Evolutionary conservation across 1,140 invertebrate genomes (phyloP), one percentile per base, ranked within the genome.

Genomic region (Ceratosolen fusciceps): DNA sequence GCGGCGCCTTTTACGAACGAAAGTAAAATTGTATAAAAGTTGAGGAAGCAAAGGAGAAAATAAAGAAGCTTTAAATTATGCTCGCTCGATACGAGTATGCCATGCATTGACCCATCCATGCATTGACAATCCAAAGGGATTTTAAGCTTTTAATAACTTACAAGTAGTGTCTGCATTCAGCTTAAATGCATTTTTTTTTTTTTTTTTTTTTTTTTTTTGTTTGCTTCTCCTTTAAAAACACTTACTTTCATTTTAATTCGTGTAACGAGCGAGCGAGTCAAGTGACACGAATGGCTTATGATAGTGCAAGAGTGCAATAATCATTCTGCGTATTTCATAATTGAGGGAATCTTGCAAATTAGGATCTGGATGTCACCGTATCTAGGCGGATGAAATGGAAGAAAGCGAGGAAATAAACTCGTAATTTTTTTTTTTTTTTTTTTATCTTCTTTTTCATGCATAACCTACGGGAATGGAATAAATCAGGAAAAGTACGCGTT

Each of bases 401-500:
- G 47, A 67, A 34, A 76, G 16, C n/a, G 34, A 26, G 24, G 21
- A 29, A 68, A 70, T 14, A 43, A 1, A 58, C n/a, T 39, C 12
- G 43, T 77, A 77, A 77, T 70, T 77, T 70, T n/a, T n/a, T n/a
- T n/a, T n/a, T n/a, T n/a, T n/a, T n/a, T n/a, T n/a, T n/a, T n/a
- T n/a, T n/a, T n/a, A n/a, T n/a, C n/a, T n/a, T n/a, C n/a, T n/a
- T n/a, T n/a, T 43, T 68, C 16, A 43, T 52, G 7, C 43, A 39
- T n/a, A 72, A 47, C 24, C 12, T 14, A 43, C 39, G 31, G 52
- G 60, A 71, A 26, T 2, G 14, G 29, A 43, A 77, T 71, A 77
- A 77, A 77, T 77, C 75, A 60, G 47, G 67, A 34, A 58, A 47
- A 71, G 37, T 67, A 29, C 34, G 12, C 29, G 5, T 77, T 77